phyloP scores from a whole-genome alignment of 2,113 vertebrate species.

The Boleophthalmus pectinirostris region DNA sequence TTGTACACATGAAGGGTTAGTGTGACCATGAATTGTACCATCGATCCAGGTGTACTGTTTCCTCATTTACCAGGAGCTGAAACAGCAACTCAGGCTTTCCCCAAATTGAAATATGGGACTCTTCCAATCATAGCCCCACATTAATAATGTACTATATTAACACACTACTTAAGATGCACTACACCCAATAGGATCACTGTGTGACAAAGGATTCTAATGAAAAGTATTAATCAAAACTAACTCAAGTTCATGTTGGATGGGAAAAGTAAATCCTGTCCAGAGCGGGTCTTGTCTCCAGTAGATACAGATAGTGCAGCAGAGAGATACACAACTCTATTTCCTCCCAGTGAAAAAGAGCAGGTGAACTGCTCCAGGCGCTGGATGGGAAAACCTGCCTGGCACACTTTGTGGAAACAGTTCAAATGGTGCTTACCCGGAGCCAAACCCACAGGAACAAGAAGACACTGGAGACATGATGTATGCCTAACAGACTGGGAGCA shows the following conservation, averaged over 20 bases:
- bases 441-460: slow-evolving; percentile 16
- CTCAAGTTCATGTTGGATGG: background rate
- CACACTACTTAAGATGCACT: too few relatives aligned
- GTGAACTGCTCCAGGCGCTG: slow-evolving; percentile 3
- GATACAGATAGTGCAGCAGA: background rate
- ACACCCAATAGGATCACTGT: background rate
- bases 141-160: background rate
- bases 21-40: too few relatives aligned
- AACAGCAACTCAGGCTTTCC: too few relatives aligned
- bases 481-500: slow-evolving; percentile 10
- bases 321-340: slow-evolving; percentile 10
- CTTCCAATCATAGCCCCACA: background rate
- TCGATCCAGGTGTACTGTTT: too few relatives aligned
- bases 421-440: slow-evolving; percentile 15
- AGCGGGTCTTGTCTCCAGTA: background rate
- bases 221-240: background rate
- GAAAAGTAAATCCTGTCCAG: background rate
- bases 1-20: too few relatives aligned
- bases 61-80: too few relatives aligned
- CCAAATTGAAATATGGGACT: background rate
- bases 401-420: slow-evolving; percentile 9
- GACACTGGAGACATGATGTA: slow-evolving; percentile 13
- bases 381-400: slow-evolving; percentile 8
- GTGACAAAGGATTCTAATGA: background rate
- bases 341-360: slow-evolving; percentile 7